Evolutionary conservation across 2,113 vertebrate genomes (phyloP).

Genomic region (Sander lucioperca): DNA sequence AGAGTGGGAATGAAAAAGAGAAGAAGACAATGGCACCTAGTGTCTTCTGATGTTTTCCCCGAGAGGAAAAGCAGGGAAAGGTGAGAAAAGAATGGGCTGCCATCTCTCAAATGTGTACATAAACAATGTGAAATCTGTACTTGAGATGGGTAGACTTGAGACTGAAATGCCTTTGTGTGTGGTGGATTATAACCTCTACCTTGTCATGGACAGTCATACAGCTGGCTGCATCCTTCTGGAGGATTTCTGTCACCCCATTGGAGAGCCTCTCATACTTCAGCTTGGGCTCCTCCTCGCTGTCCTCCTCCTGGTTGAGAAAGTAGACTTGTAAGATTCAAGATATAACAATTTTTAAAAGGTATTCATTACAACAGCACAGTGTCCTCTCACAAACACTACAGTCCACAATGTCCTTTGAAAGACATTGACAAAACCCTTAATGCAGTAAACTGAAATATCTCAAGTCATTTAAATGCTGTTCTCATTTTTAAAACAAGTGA

Average conservation of each 20-base stretch:
- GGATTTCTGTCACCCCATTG: constrained; percentile 96
- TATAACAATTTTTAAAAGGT: constrained; percentile 25
- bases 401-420: constrained; percentile 27
- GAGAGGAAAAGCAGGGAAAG: constrained; percentile 51
- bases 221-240: constrained; percentile 97
- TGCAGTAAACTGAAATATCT: not conserved
- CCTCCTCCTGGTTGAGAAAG: constrained; percentile 90
- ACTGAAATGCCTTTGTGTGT: constrained; percentile 43
- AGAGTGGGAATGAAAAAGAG: constrained; percentile 65
- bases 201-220: constrained; percentile 99
- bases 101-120: constrained; percentile 58
- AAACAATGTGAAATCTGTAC: constrained; percentile 59
- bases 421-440: constrained; percentile 1
- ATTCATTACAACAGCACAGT: constrained; percentile 30
- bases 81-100: constrained; percentile 71
- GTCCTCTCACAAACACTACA: constrained; percentile 6
- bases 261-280: constrained; percentile 97
- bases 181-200: constrained; percentile 81
- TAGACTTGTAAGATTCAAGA: constrained; percentile 12
- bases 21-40: constrained; percentile 60
- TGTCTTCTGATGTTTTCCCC: constrained; percentile 60
- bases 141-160: constrained; percentile 24
- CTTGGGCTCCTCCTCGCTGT: constrained; percentile 98
- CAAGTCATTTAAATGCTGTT: not conserved
- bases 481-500: not conserved